Evolutionary conservation across 2,888 invertebrate genomes (phyloP).

Genomic region (Pollenia griseotomentosa): DNA sequence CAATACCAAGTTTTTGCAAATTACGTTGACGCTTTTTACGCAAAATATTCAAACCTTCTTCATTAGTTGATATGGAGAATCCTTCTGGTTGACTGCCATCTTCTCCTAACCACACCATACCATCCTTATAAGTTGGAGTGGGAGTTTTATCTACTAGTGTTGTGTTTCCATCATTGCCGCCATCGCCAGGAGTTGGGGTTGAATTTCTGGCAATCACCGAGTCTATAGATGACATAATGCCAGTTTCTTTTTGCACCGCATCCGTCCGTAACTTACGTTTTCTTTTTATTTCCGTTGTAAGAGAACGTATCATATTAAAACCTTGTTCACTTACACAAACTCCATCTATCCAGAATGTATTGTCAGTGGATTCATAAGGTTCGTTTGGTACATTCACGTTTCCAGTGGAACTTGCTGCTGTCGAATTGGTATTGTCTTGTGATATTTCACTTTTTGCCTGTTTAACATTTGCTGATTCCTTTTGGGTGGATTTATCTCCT

Average conservation of each 20-base stretch:
- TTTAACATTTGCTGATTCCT: conserved; percentile 67
- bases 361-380: conserved; percentile 82
- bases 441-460: conserved; percentile 63
- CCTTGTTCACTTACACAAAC: conserved; percentile 96
- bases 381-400: conserved; percentile 56
- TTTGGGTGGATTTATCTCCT: conserved; percentile 30
- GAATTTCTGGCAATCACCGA: conserved; percentile 89
- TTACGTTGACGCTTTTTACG: conserved; percentile 94
- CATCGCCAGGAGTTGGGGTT: conserved; percentile 84
- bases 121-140: conserved; percentile 88
- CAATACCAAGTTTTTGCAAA: conserved; percentile 93
- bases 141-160: conserved; percentile 82
- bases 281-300: conserved; percentile 89
- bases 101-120: conserved; percentile 90
- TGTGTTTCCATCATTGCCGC: conserved; percentile 84
- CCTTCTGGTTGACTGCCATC: conserved; percentile 89
- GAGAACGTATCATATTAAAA: conserved; percentile 92
- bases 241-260: conserved; percentile 82
- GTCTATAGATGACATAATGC: conserved; percentile 86
- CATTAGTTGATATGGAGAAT: conserved; percentile 85
- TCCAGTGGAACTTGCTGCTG: conserved; percentile 4
- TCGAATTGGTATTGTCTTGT: conserved; percentile 47
- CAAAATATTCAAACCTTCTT: conserved; percentile 91
- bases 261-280: conserved; percentile 87
- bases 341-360: conserved; percentile 94